A percentile compares a stretch with the other conserved stretches of the same genome.
Evolutionary conservation across 2,888 invertebrate species (phyloP).

Genomic region (Leptodirus hochenwartii): DNA sequence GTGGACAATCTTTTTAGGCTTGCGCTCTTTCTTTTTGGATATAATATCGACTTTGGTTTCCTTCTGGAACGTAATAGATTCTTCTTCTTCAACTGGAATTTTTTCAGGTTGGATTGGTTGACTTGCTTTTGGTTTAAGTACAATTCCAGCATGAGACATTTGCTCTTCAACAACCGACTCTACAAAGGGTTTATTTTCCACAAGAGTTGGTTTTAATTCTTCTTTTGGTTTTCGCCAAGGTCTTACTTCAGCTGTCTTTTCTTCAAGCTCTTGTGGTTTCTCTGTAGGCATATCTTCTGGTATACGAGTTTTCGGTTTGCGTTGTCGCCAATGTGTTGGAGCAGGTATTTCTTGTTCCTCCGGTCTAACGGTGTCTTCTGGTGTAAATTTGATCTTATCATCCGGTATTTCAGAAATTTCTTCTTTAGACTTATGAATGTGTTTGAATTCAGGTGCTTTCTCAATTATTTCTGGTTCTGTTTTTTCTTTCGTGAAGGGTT

Average conservation of each 20-base stretch:
- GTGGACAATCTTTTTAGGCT: conserved; percentile 26
- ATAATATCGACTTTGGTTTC: conserved; percentile 35
- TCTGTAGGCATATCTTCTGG: conserved; percentile 18
- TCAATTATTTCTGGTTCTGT: conserved; percentile 15
- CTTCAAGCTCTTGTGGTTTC: conserved; percentile 13
- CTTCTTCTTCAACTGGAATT: conserved; percentile 20
- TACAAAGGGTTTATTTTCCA: too few relatives aligned
- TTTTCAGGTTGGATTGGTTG: conserved; percentile 9
- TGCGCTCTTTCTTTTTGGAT: conserved; percentile 30
- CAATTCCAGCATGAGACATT: conserved; percentile 13
- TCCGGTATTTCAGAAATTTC: conserved; percentile 15
- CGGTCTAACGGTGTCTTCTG: conserved; percentile 15
- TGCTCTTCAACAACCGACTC: conserved; percentile 11
- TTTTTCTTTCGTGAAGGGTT: conserved; percentile 24
- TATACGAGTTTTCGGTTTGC: conserved; percentile 19
- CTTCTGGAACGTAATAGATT: conserved; percentile 28
- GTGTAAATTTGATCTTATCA: conserved; percentile 13
- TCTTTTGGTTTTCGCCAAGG: too few relatives aligned
- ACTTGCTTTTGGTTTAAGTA: too few relatives aligned
- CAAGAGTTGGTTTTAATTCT: too few relatives aligned
- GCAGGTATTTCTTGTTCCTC: too few relatives aligned
- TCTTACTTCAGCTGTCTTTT: conserved; percentile 13
- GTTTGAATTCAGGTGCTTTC: conserved; percentile 16
- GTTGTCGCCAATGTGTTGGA: conserved; percentile 12
- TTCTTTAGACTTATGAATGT: too few relatives aligned